Evolutionary conservation across 2,797 vertebrate genomes (phyloP), one percentile per base, ranked within the genome.

Genomic region (Peromyscus nudipes): DNA sequence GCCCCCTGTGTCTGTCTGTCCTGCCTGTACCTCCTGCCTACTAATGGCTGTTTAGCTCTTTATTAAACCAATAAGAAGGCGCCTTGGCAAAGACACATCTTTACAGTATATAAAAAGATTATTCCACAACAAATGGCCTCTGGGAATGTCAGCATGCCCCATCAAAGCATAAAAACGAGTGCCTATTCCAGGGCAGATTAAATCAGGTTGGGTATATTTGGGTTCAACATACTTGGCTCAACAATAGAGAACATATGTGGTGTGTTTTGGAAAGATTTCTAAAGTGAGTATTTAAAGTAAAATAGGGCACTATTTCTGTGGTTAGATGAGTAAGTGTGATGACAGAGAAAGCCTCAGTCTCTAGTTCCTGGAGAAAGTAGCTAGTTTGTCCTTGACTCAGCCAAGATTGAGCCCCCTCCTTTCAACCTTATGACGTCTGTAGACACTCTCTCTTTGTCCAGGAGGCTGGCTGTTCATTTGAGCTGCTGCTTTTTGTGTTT

Each of bases 271-370:
- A 85, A 94, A 91, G 73, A 75, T 94, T 88, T 93, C 77, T 94
- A 79, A 93, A 80, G 34, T 62, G n/a, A 82, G 92, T 34, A 37
- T 71, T 91, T 95, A 94, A 86, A 89, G 85, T 83, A 91, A 93
- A 92, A 13, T 62, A 43, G 67, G 27, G 31, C 16, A 83, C 23
- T 67, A 14, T 23, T 23, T 69, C 52, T 94, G 37, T 89, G 60
- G 65, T 52, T 81, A 81, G 76, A 83, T 40, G 80, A 27, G 16
- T 43, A 29, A 77, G 52, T 69, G 64, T 93, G 31, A 0, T 40
- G 76, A 57, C 13, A 34, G 17, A 46, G 82, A 91, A 89, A 94
- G 34, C 62, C 27, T 64, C 31, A 6, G 0, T 52, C 1, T 91
- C 73, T 23, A 34, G 6, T 76, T 90, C n/a, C 52, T 81, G 60